Conservation (phyloP, 2,888 invertebrate genomes). For the Halictus quadricinctus region DNA sequence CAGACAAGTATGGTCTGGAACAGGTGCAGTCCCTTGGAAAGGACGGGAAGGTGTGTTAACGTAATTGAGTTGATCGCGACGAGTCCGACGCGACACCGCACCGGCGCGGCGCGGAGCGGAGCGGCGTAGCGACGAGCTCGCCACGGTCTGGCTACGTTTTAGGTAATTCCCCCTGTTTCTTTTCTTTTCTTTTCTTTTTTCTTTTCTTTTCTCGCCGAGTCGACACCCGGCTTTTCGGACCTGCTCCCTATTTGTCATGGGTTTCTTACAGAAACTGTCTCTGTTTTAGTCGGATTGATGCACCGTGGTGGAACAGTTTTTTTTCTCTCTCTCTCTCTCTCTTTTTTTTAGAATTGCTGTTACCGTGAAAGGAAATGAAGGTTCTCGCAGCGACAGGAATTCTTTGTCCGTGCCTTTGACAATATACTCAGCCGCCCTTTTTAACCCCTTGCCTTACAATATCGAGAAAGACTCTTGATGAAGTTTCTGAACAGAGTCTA, state of each 20-base stretch:
- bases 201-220: neutral
- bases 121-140: neutral
- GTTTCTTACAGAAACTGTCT: neutral
- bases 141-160: slow-evolving; percentile 8
- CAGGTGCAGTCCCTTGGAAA: slow-evolving; percentile 18
- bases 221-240: slow-evolving; percentile 1
- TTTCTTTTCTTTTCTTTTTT: neutral
- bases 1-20: slow-evolving; percentile 35
- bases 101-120: no score
- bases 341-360: neutral
- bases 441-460: no score
- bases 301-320: neutral
- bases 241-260: neutral
- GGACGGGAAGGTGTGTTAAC: slow-evolving; percentile 20
- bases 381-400: neutral
- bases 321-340: no score
- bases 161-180: neutral
- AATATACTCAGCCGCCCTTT: no score
- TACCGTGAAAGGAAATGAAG: neutral
- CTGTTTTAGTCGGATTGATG: neutral
- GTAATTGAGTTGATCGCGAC: slow-evolving; percentile 32
- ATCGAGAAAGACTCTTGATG: no score
- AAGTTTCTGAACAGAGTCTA: no score
- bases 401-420: neutral
- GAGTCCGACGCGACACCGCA: slow-evolving; percentile 8